Percentiles rank a stretch among this genome's conserved stretches.
phyloP scores from a whole-genome alignment of 1,140 invertebrate species.

The Triops longicaudatus region DNA sequence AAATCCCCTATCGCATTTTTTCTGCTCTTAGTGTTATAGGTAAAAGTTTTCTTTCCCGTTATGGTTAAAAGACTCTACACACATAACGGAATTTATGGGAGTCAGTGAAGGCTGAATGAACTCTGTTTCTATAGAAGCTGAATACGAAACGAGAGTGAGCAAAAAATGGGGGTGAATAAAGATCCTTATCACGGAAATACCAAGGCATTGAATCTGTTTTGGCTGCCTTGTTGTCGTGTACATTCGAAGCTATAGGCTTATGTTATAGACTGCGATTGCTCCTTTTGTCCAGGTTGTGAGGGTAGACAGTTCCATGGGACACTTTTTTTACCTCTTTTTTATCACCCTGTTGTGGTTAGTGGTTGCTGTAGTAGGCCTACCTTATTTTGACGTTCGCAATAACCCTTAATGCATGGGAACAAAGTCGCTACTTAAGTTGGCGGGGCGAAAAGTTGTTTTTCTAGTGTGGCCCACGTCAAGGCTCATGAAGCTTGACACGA shows the following conservation, averaged over 20 bases:
- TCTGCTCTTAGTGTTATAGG: not conserved
- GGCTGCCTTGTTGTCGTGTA: not conserved
- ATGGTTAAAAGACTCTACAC: not conserved
- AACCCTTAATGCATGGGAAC: not conserved
- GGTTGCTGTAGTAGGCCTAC: not conserved
- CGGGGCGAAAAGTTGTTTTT: not conserved
- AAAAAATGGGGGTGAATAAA: not conserved
- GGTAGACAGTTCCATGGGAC: not conserved
- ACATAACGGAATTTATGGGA: conserved; percentile 5
- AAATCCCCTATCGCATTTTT: not conserved
- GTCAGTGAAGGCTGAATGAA: not conserved
- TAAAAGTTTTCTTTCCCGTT: not conserved
- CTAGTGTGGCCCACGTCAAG: not conserved
- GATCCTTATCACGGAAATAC: not conserved
- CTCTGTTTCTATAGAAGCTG: not conserved
- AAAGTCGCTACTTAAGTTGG: not conserved
- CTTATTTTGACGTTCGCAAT: not conserved
- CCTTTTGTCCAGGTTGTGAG: not conserved
- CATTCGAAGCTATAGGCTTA: not conserved
- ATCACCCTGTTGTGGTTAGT: not conserved
- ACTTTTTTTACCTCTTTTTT: not conserved
- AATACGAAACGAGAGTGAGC: not conserved
- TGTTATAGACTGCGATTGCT: not conserved
- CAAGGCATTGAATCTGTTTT: not conserved
- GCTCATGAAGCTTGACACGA: not conserved